Evolutionary conservation across 2,113 vertebrate genomes (phyloP).

Genomic region (Colius striatus): DNA sequence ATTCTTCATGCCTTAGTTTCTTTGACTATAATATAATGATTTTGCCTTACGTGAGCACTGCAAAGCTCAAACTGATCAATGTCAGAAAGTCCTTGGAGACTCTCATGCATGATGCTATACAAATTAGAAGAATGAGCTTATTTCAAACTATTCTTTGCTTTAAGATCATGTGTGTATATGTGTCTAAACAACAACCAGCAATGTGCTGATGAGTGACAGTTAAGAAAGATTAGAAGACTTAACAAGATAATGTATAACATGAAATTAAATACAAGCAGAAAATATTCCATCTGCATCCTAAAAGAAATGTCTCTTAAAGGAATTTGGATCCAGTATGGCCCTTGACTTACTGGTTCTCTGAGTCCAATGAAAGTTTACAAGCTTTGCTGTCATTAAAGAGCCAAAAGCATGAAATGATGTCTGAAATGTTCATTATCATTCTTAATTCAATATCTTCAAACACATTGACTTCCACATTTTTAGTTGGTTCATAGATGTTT

Average conservation of each 20-base stretch:
- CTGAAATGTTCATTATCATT: slow-evolving; percentile 63
- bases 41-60: not conserved
- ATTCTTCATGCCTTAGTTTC: not conserved
- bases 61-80: not conserved
- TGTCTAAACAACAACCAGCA: not conserved
- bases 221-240: not conserved
- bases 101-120: not conserved
- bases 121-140: not conserved
- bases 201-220: not conserved
- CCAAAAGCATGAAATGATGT: slow-evolving; percentile 58
- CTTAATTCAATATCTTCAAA: slow-evolving; percentile 64
- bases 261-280: not conserved
- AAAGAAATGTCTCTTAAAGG: not conserved
- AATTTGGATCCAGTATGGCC: not conserved
- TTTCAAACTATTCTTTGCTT: not conserved
- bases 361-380: slow-evolving; percentile 43
- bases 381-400: slow-evolving; percentile 32
- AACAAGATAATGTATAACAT: not conserved
- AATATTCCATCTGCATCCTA: not conserved
- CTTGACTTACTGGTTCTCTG: slow-evolving; percentile 40
- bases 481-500: slow-evolving; percentile 37
- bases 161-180: not conserved
- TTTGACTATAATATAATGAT: not conserved
- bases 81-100: not conserved
- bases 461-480: slow-evolving; percentile 51